Conservation (phyloP, 2,888 invertebrate species). For the Hyppa rectilinea region DNA sequence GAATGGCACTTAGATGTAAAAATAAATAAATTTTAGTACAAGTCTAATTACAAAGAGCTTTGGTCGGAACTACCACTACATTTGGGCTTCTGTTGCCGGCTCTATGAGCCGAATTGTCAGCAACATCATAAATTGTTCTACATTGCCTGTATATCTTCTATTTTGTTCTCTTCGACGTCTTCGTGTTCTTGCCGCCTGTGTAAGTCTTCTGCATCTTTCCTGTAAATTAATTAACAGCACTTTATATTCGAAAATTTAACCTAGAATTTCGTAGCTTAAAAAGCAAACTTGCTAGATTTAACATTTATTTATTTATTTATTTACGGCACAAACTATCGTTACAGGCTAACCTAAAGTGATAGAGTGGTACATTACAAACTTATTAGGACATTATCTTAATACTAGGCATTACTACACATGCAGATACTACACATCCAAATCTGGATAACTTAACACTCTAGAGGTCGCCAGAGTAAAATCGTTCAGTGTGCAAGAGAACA, state of each 20-base stretch:
- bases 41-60: conserved; percentile 82
- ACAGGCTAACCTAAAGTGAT: too few relatives aligned
- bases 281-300: neutral
- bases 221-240: conserved; percentile 66
- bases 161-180: conserved; percentile 78
- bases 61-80: conserved; percentile 89
- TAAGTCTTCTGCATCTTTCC: conserved; percentile 86
- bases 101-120: conserved; percentile 43
- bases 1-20: conserved; percentile 77
- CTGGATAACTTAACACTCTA: too few relatives aligned
- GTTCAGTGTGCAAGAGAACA: too few relatives aligned
- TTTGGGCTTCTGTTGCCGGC: conserved; percentile 76
- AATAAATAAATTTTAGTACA: conserved; percentile 72
- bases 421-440: too few relatives aligned
- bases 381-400: too few relatives aligned
- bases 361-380: too few relatives aligned
- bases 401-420: too few relatives aligned
- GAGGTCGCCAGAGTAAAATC: too few relatives aligned
- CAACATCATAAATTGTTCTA: conserved; percentile 68
- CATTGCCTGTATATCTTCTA: conserved; percentile 84
- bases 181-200: conserved; percentile 83
- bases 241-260: neutral
- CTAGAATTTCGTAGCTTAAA: neutral
- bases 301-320: too few relatives aligned
- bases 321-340: too few relatives aligned